Evolutionary conservation across 2,797 vertebrate species (phyloP).

Genomic region (Chromis chromis): DNA sequence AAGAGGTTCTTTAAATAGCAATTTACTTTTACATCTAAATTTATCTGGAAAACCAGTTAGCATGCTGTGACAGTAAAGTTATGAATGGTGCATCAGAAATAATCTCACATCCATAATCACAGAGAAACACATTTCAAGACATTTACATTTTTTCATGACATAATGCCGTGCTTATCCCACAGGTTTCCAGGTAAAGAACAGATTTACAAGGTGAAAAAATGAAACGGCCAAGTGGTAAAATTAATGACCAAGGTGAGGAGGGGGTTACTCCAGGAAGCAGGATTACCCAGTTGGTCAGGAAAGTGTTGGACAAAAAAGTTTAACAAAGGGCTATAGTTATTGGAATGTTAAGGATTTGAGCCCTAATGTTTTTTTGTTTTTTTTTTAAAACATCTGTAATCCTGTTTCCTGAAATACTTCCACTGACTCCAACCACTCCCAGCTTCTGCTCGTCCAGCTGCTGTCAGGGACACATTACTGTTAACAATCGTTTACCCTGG

Average conservation of each 20-base stretch:
- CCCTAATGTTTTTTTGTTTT: too few relatives aligned
- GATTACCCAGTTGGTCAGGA: background rate
- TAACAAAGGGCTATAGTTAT: background rate
- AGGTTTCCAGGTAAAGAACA: background rate
- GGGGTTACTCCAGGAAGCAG: slow-evolving; percentile 25
- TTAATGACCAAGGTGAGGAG: background rate
- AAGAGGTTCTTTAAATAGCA: background rate
- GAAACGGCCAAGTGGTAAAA: slow-evolving; percentile 6
- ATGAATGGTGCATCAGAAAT: background rate
- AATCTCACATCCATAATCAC: slow-evolving; percentile 14
- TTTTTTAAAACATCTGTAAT: slow-evolving; percentile 19
- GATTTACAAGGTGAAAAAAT: slow-evolving; percentile 15
- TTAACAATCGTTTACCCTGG: slow-evolving; percentile 32
- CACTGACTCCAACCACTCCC: slow-evolving; percentile 33
- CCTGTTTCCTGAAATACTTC: slow-evolving; percentile 46
- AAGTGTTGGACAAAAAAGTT: background rate
- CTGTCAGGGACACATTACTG: slow-evolving; percentile 42
- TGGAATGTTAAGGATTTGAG: background rate
- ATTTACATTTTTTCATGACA: slow-evolving; percentile 18
- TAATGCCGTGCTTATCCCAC: background rate
- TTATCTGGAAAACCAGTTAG: background rate
- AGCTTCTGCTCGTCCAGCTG: slow-evolving; percentile 41
- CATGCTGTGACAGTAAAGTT: slow-evolving; percentile 8
- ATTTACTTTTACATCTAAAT: slow-evolving; percentile 5
- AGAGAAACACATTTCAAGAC: slow-evolving; percentile 30